These are phyloP conservation scores for Pelosia muscerda DNA, from an alignment of 2,888 invertebrate genomes.

Conservation along the genomic window DNA sequence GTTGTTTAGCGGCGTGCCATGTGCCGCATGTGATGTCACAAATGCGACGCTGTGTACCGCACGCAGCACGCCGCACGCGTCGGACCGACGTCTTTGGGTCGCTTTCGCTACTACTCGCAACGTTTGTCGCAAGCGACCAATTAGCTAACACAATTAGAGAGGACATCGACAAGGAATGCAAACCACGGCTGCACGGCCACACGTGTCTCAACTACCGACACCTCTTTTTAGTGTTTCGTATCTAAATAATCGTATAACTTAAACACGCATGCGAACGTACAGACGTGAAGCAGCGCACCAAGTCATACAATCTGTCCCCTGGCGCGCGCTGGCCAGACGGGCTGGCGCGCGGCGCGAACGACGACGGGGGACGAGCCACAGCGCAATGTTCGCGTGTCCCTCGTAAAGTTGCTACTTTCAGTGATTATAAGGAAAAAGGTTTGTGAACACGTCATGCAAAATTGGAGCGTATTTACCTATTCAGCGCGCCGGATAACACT, in stretches of 20 bases:
- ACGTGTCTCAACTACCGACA: conserved; percentile 12
- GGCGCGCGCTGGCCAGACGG: too few relatives aligned
- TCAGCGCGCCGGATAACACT: not conserved
- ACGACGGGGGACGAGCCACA: not conserved
- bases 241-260: not conserved
- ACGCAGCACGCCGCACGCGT: not conserved
- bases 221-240: not conserved
- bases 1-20: not conserved
- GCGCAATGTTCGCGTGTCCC: not conserved
- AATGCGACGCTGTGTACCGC: not conserved
- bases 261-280: not conserved
- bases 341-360: not conserved
- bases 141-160: conserved; percentile 36
- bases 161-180: conserved; percentile 38
- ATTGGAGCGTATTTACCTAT: not conserved
- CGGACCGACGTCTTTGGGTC: conserved; percentile 10
- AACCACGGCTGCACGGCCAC: conserved; percentile 10
- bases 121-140: conserved; percentile 37
- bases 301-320: not conserved
- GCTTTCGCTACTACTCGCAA: conserved; percentile 32
- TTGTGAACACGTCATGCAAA: too few relatives aligned
- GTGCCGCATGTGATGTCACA: not conserved
- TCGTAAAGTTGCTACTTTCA: not conserved
- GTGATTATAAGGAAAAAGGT: not conserved
- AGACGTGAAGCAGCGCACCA: not conserved